Evolutionary conservation across 2,113 vertebrate species (phyloP), one percentile per base, ranked within the genome.

Genomic region (Chaetodon auriga): DNA sequence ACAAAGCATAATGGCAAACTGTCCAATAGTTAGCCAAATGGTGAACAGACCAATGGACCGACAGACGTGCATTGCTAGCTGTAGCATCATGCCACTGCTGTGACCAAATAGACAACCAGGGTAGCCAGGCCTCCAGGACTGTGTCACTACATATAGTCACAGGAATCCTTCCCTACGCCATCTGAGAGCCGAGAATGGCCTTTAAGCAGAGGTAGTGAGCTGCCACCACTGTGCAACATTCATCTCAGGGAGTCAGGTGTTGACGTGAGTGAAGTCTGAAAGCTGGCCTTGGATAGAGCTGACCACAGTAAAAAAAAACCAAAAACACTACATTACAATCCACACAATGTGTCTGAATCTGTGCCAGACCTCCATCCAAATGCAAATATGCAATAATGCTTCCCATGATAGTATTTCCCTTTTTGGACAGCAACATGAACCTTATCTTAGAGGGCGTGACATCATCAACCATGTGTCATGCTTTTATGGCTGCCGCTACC

Each of bases 181-280:
- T 64, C 57, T 45, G 48, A 41, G n/a, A 43, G 78, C 70, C 58
- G 23, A 55, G 64, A 80, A 65, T 66, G 43, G 51, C 23, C 68
- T 78, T 55, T 41, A 60, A 51, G 64, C 78, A 83, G 45, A 63
- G 49, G 48, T 57, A 68, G 75, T 41, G 73, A 74, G 62, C 23
- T 2, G 12, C 55, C 61, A 55, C 35, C 54, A 63, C 70, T 53
- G 68, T 69, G 35, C 18, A 58, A 25, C 41, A 9, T 70, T 73
- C 64, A 82, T 83, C 69, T 71, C 77, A 54, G 49, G 25, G 54
- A 76, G 63, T 80, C 66, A 38, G 38, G 80, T 78, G 82, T 81
- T 81, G 81, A 86, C 38, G 36, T 49, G 68, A 78, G 38, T 68
- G 65, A 25, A 53, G 38, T 78, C 74, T 49, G 51, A 77, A 76